phyloP scores from a whole-genome alignment of 2,888 invertebrate genomes.

The Gortyna flavago region DNA sequence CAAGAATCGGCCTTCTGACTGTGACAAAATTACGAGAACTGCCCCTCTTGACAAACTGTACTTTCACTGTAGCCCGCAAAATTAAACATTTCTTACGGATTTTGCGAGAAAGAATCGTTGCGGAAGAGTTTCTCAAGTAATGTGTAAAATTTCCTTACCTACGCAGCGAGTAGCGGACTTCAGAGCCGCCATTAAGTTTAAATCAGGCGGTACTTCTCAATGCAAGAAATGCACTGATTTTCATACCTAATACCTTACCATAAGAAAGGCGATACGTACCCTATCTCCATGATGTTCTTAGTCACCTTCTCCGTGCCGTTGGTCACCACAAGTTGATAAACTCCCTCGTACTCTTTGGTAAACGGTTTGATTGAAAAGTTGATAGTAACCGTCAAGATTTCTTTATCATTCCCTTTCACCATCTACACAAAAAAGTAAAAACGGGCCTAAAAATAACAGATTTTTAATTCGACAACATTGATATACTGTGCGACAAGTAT shows the following conservation, averaged over 20 bases:
- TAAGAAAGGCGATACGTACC: constrained; percentile 13
- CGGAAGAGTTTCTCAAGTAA: no score
- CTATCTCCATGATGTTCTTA: constrained; percentile 32
- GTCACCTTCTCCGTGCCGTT: constrained; percentile 12
- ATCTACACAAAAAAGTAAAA: neutral
- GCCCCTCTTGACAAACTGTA: no score
- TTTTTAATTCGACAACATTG: neutral
- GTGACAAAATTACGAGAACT: no score
- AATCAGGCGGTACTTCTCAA: neutral
- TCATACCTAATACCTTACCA: neutral
- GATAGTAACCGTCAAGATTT: constrained; percentile 2
- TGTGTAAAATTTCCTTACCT: no score
- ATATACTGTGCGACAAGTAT: neutral
- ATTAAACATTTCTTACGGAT: no score
- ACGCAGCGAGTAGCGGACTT: neutral
- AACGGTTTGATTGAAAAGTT: constrained; percentile 25
- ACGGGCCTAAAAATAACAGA: neutral
- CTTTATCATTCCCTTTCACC: neutral
- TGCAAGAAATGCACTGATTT: neutral
- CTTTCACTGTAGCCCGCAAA: no score
- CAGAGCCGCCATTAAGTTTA: neutral
- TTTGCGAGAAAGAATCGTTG: no score
- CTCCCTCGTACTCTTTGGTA: constrained; percentile 19
- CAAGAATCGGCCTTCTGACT: no score
- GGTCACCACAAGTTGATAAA: constrained; percentile 20